Base-by-base conservation (phyloP, 2,797 vertebrate genomes). In the Anableps anableps region DNA sequence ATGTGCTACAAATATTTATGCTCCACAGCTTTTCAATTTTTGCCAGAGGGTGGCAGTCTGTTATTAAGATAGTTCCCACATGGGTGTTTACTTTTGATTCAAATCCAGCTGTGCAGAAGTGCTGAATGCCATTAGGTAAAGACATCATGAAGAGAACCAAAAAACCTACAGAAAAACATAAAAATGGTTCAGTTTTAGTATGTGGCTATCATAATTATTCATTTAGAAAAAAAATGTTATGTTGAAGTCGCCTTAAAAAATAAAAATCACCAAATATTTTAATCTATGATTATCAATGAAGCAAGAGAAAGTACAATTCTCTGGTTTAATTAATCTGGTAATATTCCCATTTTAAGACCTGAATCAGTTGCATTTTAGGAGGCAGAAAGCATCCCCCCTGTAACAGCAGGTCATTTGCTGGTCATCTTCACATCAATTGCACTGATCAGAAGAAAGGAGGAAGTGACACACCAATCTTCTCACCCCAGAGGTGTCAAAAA, bases 1-100 rank as follows among this genome's bases (percentile, higher is more conserved):
- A 94, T 92, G 77, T 68, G 82, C 70, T 78, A 64, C 62, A 53
- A 41, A 79, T 74, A 29, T 58, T 77, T 78, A 81, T 74, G 82
- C 77, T 43, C 76, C 72, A 72, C 86, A 82, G 87, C 79, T 50
- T 53, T 71, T 71, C 26, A 1, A 71, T 71, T 13, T 70, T 64
- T 84, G 82, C 80, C 47, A 0, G 62, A 84, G 70, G 82, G 74
- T 38, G 70, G 74, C 79, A 85, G 70, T 58, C 64, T 85, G 76
- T 78, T 34, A 72, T 82, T 38, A 23, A 45, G 0, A 73, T 3
- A 84, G 26, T 70, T 34, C 31, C 64, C 68, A 58, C 48, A 34
- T 53, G 36, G 34, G 6, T 34, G 68, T 85, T 55, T 21, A 51
- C 48, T 48, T 71, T 66, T 7, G 66, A 73, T 34, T 50, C 43